Conservation (phyloP, 2,797 vertebrate genomes). For the Rhinophrynus dorsalis region DNA sequence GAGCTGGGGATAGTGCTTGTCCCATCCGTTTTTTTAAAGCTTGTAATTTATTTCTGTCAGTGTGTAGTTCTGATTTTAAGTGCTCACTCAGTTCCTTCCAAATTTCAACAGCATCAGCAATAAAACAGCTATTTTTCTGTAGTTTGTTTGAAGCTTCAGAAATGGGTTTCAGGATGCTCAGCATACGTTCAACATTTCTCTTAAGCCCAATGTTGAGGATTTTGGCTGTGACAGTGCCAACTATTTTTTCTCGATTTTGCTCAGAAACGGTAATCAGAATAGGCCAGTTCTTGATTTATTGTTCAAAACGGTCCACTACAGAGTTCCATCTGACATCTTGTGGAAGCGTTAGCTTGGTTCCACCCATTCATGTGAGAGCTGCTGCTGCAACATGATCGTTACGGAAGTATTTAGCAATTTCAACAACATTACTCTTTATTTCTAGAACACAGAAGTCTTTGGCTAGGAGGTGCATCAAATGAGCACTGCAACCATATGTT, state of each 20-base stretch:
- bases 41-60: not conserved
- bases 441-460: not conserved
- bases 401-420: constrained; percentile 1
- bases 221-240: too few relatives aligned
- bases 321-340: constrained; percentile 11
- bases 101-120: too few relatives aligned
- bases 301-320: constrained; percentile 11
- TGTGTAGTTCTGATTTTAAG: constrained; percentile 9
- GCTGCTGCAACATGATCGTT: constrained; percentile 2
- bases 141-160: too few relatives aligned
- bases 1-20: not conserved
- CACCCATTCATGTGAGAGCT: not conserved
- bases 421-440: constrained; percentile 4
- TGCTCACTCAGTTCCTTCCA: too few relatives aligned
- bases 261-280: constrained; percentile 12
- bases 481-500: constrained; percentile 23
- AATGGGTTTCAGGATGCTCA: too few relatives aligned
- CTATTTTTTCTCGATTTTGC: constrained; percentile 14
- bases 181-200: too few relatives aligned
- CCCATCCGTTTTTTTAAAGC: too few relatives aligned
- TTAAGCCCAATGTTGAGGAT: too few relatives aligned
- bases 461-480: not conserved
- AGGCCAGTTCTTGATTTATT: constrained; percentile 15
- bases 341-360: constrained; percentile 12
- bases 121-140: too few relatives aligned